These are phyloP conservation scores for Protonemura montana DNA, from an alignment of 2,888 invertebrate species.

Conservation along the genomic window DNA sequence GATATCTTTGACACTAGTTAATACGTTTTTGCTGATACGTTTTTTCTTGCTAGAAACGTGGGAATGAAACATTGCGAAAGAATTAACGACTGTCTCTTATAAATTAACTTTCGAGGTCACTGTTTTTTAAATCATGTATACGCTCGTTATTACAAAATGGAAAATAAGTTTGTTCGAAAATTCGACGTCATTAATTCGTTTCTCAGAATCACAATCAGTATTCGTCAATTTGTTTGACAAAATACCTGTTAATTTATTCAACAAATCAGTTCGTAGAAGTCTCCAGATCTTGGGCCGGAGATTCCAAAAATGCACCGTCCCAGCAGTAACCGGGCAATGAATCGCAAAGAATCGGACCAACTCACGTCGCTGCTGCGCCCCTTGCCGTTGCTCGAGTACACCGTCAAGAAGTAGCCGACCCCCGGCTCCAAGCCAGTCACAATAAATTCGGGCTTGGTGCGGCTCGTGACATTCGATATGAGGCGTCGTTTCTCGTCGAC, in stretches of 20 bases:
- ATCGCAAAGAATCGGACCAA: neutral
- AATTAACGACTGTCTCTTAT: neutral
- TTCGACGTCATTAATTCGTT: neutral
- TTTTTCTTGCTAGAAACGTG: neutral
- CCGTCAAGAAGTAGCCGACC: slow-evolving; percentile 61
- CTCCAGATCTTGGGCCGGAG: neutral
- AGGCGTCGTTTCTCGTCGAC: slow-evolving; percentile 53
- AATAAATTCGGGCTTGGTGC: slow-evolving; percentile 60
- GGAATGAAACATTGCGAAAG: neutral
- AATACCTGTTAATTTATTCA: neutral
- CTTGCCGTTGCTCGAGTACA: slow-evolving; percentile 66
- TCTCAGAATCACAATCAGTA: neutral
- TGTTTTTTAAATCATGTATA: neutral
- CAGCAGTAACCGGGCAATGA: too few relatives aligned
- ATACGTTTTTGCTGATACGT: neutral
- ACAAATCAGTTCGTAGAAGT: neutral
- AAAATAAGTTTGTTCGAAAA: neutral
- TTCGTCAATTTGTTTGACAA: neutral
- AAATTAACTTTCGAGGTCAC: neutral
- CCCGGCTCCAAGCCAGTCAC: slow-evolving; percentile 63
- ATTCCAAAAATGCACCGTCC: too few relatives aligned
- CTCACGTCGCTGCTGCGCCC: slow-evolving; percentile 61
- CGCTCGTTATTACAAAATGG: neutral
- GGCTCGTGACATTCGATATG: slow-evolving; percentile 59
- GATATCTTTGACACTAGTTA: neutral